A percentile compares a stretch with the other conserved stretches of the same genome.
These are phyloP conservation scores for Agapornis canus DNA, from an alignment of 2,797 vertebrate genomes.

Conservation along the genomic window DNA sequence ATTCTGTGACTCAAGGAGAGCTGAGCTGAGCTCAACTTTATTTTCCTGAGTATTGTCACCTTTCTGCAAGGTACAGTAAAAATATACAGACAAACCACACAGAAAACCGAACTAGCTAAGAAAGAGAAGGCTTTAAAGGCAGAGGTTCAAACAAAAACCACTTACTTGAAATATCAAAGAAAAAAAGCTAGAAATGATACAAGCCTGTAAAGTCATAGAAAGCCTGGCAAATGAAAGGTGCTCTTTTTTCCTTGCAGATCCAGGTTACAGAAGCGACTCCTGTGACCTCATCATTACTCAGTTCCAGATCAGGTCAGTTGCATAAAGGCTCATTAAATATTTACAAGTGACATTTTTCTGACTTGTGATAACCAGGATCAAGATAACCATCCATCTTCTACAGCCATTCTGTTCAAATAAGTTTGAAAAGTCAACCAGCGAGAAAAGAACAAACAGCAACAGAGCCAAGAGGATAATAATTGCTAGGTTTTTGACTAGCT, in stretches of 20 bases:
- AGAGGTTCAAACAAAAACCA: not conserved
- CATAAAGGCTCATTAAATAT: slow-evolving; percentile 64
- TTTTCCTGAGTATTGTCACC: not conserved
- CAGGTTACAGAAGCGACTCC: not conserved
- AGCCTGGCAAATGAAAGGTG: not conserved
- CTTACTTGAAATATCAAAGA: not conserved
- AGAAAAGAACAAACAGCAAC: slow-evolving; percentile 23
- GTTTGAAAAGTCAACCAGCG: slow-evolving; percentile 9
- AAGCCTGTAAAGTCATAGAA: not conserved
- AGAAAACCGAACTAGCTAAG: not conserved
- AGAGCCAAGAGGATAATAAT: not conserved
- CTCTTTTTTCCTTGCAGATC: not conserved
- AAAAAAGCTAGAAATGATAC: not conserved
- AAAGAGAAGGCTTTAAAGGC: not conserved
- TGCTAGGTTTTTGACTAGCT: not conserved
- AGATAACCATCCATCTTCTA: slow-evolving; percentile 39
- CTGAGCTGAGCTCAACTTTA: not conserved
- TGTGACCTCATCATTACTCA: not conserved
- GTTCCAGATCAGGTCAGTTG: not conserved
- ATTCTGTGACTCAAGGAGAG: not conserved
- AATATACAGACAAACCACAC: not conserved
- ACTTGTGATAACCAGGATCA: slow-evolving; percentile 39
- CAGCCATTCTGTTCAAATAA: not conserved
- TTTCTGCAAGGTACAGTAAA: not conserved
- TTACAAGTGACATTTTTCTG: slow-evolving; percentile 50